Evolutionary conservation across 2,888 invertebrate genomes (phyloP).

Genomic region (Microctonus hyperodae): DNA sequence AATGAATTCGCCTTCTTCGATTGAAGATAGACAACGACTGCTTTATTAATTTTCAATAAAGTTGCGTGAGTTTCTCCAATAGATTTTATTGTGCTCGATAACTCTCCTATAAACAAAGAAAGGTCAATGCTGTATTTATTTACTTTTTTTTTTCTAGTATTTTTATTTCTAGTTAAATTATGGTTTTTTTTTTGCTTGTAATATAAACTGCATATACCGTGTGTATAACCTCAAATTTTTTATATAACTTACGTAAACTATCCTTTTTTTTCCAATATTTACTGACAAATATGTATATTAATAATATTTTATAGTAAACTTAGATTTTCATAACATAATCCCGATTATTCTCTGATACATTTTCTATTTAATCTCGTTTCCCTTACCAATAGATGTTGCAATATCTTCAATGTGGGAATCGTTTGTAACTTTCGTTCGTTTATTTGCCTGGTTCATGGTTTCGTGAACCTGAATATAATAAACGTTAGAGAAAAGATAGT

Average conservation of each 20-base stretch:
- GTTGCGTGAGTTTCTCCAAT: slow-evolving; percentile 62
- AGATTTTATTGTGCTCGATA: slow-evolving; percentile 61
- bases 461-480: neutral
- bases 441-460: slow-evolving; percentile 41
- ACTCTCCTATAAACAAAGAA: slow-evolving; percentile 59
- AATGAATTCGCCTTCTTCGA: slow-evolving; percentile 58
- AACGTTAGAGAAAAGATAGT: neutral
- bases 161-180: too few relatives aligned
- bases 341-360: neutral
- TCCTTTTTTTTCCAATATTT: neutral
- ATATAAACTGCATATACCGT: too few relatives aligned
- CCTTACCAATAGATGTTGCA: slow-evolving; percentile 45
- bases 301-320: neutral
- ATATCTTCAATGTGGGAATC: slow-evolving; percentile 46
- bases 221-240: neutral
- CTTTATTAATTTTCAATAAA: slow-evolving; percentile 65
- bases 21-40: slow-evolving; percentile 63
- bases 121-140: neutral
- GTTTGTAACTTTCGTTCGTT: slow-evolving; percentile 43
- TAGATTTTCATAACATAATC: neutral
- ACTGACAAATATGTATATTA: neutral
- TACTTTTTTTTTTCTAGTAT: neutral
- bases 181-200: too few relatives aligned
- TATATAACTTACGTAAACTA: neutral
- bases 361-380: neutral